phyloP scores from a whole-genome alignment of 1,140 invertebrate species.

The Drosophila punjabiensis region DNA sequence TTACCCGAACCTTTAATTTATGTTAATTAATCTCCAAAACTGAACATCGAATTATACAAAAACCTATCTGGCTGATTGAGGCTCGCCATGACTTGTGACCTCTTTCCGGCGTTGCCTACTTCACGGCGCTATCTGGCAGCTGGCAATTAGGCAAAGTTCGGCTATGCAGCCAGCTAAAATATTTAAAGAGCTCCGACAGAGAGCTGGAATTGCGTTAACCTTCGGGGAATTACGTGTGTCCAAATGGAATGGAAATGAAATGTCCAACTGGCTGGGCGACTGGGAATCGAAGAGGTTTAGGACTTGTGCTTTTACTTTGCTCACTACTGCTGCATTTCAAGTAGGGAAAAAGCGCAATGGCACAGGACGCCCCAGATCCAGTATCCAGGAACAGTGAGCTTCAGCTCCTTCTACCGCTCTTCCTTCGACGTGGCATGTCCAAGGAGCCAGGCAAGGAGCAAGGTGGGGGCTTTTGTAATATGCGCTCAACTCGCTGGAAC shows the following conservation, averaged over 20 bases:
- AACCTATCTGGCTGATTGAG: background rate
- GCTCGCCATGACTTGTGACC: slow-evolving; percentile 24
- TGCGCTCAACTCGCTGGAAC: slow-evolving; percentile 66
- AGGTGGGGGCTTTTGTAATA: slow-evolving; percentile 59
- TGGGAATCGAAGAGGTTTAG: slow-evolving; percentile 51
- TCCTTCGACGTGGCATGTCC: slow-evolving; percentile 14
- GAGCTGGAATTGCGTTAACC: slow-evolving; percentile 43
- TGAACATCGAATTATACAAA: background rate
- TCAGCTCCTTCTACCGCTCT: background rate
- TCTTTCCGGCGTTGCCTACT: slow-evolving; percentile 32
- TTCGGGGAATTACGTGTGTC: slow-evolving; percentile 69
- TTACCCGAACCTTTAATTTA: background rate
- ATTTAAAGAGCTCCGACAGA: slow-evolving; percentile 57
- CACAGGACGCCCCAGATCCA: slow-evolving; percentile 20
- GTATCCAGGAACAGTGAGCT: slow-evolving; percentile 11
- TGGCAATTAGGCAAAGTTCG: slow-evolving; percentile 67
- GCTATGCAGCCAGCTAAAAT: slow-evolving; percentile 62
- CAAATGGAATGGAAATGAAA: slow-evolving; percentile 75
- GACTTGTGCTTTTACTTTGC: slow-evolving; percentile 36
- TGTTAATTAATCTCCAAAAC: slow-evolving; percentile 1
- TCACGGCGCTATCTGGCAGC: slow-evolving; percentile 33
- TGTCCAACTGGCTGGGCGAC: slow-evolving; percentile 42
- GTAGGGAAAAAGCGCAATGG: slow-evolving; percentile 59
- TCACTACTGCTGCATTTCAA: slow-evolving; percentile 72
- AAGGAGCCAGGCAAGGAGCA: slow-evolving; percentile 8